Evolutionary conservation across 2,888 invertebrate genomes (phyloP).

Genomic region (Acholoe squamosa): DNA sequence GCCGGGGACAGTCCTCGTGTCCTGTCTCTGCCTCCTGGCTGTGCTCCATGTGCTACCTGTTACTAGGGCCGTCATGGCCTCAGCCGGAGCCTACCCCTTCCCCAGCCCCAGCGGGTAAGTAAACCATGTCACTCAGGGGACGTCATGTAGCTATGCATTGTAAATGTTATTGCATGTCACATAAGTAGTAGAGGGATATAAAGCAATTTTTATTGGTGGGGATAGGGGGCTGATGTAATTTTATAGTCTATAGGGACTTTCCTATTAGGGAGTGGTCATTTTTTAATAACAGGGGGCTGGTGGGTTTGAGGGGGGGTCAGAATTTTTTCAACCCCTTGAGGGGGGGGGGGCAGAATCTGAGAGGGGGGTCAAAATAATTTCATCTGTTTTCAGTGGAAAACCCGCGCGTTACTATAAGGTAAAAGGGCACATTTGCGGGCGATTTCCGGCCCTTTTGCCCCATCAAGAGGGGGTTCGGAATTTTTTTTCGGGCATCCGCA

Average conservation of each 20-base stretch:
- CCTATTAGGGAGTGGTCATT: too few relatives aligned
- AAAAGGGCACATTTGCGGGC: background rate
- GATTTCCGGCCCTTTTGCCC: background rate
- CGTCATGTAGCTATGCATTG: background rate
- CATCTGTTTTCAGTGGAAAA: too few relatives aligned
- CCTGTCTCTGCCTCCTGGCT: background rate
- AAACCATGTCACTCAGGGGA: background rate
- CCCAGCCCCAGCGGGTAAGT: constrained; percentile 24
- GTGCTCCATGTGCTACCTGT: background rate
- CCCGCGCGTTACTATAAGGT: too few relatives aligned
- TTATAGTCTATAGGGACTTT: background rate
- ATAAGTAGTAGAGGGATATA: background rate
- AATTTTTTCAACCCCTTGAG: too few relatives aligned
- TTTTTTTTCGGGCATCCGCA: too few relatives aligned
- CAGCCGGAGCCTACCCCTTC: background rate
- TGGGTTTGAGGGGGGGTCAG: too few relatives aligned
- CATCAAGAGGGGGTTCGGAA: too few relatives aligned
- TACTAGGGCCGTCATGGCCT: background rate
- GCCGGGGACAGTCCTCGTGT: background rate
- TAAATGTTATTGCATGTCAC: background rate
- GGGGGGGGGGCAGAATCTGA: too few relatives aligned
- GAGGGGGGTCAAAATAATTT: too few relatives aligned
- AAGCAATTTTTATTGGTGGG: background rate
- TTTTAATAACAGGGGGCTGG: too few relatives aligned
- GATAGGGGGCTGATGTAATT: background rate